Percentiles rank a stretch among this genome's conserved stretches.
These are phyloP conservation scores for Mechanitis messenoides DNA, from an alignment of 2,888 invertebrate species.

Conservation along the genomic window DNA sequence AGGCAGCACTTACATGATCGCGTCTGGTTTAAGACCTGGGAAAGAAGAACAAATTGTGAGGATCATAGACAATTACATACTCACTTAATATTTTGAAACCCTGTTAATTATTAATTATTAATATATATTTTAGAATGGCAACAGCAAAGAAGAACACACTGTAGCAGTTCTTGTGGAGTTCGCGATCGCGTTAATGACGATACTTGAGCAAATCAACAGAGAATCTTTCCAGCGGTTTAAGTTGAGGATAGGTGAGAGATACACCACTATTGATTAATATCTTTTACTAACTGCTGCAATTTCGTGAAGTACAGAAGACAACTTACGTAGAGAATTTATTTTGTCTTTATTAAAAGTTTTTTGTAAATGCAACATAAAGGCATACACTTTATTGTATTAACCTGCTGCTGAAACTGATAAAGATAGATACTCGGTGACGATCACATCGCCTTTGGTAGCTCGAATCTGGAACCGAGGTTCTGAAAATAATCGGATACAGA, in stretches of 20 bases:
- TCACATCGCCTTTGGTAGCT: too few relatives aligned
- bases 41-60: conserved; percentile 86
- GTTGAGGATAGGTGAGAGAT: conserved; percentile 87
- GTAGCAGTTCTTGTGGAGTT: conserved; percentile 95
- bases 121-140: conserved; percentile 77
- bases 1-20: conserved; percentile 98
- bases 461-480: too few relatives aligned
- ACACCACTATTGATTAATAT: neutral
- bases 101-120: neutral
- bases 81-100: neutral
- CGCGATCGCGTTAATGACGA: conserved; percentile 92
- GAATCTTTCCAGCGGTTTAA: conserved; percentile 98
- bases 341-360: too few relatives aligned
- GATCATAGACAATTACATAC: neutral
- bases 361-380: too few relatives aligned
- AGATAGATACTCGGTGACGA: too few relatives aligned
- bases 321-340: neutral
- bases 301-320: neutral
- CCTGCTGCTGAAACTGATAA: too few relatives aligned
- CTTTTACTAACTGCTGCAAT: neutral
- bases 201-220: conserved; percentile 95
- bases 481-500: too few relatives aligned
- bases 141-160: conserved; percentile 88
- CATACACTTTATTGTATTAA: too few relatives aligned
- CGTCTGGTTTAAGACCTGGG: conserved; percentile 93